A percentile compares a stretch with the other conserved stretches of the same genome.
These are phyloP conservation scores for Aulostomus chinensis DNA, from an alignment of 2,797 vertebrate genomes.

Conservation along the genomic window DNA sequence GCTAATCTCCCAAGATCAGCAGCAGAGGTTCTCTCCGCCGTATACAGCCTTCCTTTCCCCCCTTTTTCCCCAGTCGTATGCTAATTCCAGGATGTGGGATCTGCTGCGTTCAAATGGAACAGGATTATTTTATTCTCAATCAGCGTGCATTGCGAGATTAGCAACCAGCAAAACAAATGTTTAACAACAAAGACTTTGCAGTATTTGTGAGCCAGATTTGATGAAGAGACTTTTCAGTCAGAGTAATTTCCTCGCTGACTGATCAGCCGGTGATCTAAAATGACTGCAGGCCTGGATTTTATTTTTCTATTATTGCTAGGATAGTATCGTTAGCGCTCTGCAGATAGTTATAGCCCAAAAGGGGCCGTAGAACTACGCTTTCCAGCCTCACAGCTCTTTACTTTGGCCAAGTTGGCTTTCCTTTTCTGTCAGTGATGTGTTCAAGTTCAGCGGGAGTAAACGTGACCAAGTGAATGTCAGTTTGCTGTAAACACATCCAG, in stretches of 20 bases:
- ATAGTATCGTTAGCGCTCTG: conserved; percentile 47
- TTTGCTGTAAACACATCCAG: conserved; percentile 74
- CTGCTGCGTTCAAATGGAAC: conserved; percentile 44
- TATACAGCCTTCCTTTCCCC: conserved; percentile 45
- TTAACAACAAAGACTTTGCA: conserved; percentile 36
- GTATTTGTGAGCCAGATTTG: conserved; percentile 17
- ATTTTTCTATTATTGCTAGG: conserved; percentile 56
- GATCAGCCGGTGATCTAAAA: conserved; percentile 48
- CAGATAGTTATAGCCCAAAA: conserved; percentile 38
- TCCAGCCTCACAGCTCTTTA: conserved; percentile 42
- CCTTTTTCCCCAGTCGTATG: conserved; percentile 35
- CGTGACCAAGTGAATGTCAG: conserved; percentile 71
- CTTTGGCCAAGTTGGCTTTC: conserved; percentile 68
- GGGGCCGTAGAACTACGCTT: conserved; percentile 30
- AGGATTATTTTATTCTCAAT: conserved; percentile 62
- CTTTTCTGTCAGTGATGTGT: conserved; percentile 54
- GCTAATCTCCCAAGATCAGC: conserved; percentile 67
- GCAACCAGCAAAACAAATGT: conserved; percentile 63
- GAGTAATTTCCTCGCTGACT: conserved; percentile 44
- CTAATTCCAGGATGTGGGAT: conserved; percentile 71
- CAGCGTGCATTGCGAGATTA: conserved; percentile 55
- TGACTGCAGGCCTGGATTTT: conserved; percentile 38
- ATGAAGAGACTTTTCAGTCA: conserved; percentile 32
- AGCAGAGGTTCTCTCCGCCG: conserved; percentile 57
- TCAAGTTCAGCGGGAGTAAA: conserved; percentile 52